Evolutionary conservation across 1,140 invertebrate genomes (phyloP).

Genomic region (Drosophila sturtevanti): DNA sequence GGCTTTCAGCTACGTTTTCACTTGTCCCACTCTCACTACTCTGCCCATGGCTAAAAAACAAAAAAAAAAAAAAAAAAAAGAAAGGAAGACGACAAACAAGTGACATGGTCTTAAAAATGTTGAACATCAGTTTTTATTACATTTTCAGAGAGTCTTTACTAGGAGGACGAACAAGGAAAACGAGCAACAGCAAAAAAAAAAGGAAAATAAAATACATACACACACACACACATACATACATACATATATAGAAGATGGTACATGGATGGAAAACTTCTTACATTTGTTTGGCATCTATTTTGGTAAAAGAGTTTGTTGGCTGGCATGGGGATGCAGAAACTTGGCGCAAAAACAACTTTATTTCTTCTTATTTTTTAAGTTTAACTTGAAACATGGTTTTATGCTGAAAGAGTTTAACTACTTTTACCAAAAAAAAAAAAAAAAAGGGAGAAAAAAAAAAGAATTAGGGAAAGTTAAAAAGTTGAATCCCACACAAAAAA

Average conservation of each 20-base stretch:
- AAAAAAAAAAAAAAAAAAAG: no score
- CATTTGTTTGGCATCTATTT: slow-evolving; percentile 4
- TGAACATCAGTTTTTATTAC: slow-evolving; percentile 2
- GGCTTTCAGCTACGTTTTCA: no score
- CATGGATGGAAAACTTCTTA: slow-evolving; percentile 2
- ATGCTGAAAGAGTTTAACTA: slow-evolving; percentile 4
- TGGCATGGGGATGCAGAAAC: neutral
- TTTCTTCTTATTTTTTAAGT: neutral
- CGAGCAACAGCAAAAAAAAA: no score
- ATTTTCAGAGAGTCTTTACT: slow-evolving; percentile 7
- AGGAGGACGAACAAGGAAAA: neutral
- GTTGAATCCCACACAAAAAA: neutral
- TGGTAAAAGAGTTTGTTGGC: neutral
- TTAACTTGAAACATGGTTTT: slow-evolving; percentile 2
- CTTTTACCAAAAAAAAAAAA: neutral
- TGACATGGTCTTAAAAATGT: slow-evolving; percentile 6
- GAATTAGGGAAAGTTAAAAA: neutral
- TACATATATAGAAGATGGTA: neutral
- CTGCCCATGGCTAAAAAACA: neutral
- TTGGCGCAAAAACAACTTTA: slow-evolving; percentile 4
- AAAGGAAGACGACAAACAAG: neutral
- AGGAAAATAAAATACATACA: neutral
- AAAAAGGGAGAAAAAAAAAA: neutral
- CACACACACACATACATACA: neutral
- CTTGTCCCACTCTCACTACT: no score